Conservation (phyloP, 2,888 invertebrate genomes). For the Rhyacophila evoluta region DNA sequence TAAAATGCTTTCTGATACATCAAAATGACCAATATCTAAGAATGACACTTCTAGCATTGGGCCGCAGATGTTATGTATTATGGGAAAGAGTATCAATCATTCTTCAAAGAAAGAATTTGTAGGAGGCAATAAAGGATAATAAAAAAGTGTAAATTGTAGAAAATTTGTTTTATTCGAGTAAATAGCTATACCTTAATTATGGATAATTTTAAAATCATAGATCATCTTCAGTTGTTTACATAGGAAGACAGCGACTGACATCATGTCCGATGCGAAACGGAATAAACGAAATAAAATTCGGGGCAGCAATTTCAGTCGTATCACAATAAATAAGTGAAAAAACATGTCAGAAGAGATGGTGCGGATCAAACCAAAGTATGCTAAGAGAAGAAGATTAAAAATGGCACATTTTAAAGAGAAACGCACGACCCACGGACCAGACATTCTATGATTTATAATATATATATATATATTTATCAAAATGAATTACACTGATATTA, state of each 20-base stretch:
- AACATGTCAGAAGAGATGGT: conserved; percentile 23
- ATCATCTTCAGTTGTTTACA: conserved; percentile 49
- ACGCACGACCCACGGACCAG: conserved; percentile 38
- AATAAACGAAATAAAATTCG: conserved; percentile 26
- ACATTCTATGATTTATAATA: conserved; percentile 31
- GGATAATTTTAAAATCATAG: conserved; percentile 50
- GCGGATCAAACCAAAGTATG: conserved; percentile 30
- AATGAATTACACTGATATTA: conserved; percentile 40
- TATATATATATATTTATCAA: conserved; percentile 23
- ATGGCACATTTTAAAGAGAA: conserved; percentile 53
- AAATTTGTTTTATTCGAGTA: conserved; percentile 73
- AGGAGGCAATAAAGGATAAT: conserved; percentile 47
- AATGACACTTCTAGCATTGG: too few relatives aligned
- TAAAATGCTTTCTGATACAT: too few relatives aligned
- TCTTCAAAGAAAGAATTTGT: too few relatives aligned
- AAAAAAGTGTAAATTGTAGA: conserved; percentile 61
- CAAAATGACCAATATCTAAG: too few relatives aligned
- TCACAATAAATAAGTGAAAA: conserved; percentile 52
- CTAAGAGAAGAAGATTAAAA: conserved; percentile 39
- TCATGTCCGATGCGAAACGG: conserved; percentile 33
- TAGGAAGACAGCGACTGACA: conserved; percentile 51
- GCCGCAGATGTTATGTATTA: too few relatives aligned
- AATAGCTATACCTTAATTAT: conserved; percentile 71
- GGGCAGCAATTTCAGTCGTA: conserved; percentile 47
- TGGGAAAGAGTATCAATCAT: too few relatives aligned